These are phyloP conservation scores for Alviniconcha strummeri DNA, from an alignment of 2,888 invertebrate genomes.

Conservation along the genomic window DNA sequence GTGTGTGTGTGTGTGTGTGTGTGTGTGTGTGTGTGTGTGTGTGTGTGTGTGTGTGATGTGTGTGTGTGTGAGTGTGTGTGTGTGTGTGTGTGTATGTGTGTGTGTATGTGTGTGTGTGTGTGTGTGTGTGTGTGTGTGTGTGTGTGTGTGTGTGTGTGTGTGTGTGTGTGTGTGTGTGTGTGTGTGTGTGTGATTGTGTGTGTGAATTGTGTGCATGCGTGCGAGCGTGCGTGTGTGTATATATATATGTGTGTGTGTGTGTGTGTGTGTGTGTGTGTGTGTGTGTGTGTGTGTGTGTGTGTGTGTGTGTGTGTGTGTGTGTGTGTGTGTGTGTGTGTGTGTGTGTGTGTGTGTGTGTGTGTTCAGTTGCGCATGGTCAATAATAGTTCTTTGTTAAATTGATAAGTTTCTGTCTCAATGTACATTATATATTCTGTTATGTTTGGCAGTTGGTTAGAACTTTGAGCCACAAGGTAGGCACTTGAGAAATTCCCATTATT, in stretches of 20 bases:
- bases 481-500: too few species aligned
- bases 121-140: constrained; percentile 15
- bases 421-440: too few species aligned
- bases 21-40: constrained; percentile 14
- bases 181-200: constrained; percentile 11
- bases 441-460: too few species aligned
- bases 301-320: constrained; percentile 6
- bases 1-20: constrained; percentile 17
- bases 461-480: too few species aligned
- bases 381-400: too few species aligned
- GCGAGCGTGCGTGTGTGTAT: constrained; percentile 4
- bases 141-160: neutral
- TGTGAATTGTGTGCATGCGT: constrained; percentile 1
- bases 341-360: constrained; percentile 10
- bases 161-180: constrained; percentile 4
- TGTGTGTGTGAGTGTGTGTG: neutral
- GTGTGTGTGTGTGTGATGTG: neutral
- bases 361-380: neutral
- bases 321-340: neutral
- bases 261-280: constrained; percentile 9
- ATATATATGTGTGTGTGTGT: neutral
- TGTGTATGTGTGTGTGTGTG: constrained; percentile 15
- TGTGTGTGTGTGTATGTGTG: constrained; percentile 6
- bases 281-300: constrained; percentile 17
- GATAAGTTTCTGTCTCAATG: too few species aligned